Conservation (phyloP, 1,140 invertebrate genomes). For the Hycleus phaleratus region DNA sequence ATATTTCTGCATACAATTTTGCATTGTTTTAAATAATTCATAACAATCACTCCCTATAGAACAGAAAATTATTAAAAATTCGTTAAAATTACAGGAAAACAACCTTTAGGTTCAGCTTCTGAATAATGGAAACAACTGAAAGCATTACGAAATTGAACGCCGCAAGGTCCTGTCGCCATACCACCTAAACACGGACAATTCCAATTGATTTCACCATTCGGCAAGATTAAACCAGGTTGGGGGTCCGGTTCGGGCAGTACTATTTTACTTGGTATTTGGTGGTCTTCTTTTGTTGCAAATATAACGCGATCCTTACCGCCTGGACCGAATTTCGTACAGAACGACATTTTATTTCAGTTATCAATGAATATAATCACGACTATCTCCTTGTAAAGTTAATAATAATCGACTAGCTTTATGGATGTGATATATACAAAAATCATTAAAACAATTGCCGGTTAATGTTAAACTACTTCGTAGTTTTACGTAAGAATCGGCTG, state of each 20-base stretch:
- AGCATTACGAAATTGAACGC: slow-evolving; percentile 83
- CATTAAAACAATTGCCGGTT: slow-evolving; percentile 46
- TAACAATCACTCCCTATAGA: slow-evolving; percentile 75
- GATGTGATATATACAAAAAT: slow-evolving; percentile 48
- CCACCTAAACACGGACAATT: slow-evolving; percentile 93
- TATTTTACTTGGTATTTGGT: slow-evolving; percentile 63
- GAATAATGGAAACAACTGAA: slow-evolving; percentile 94
- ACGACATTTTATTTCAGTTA: slow-evolving; percentile 41
- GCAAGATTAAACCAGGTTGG: slow-evolving; percentile 69
- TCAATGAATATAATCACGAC: slow-evolving; percentile 37
- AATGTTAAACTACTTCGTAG: slow-evolving; percentile 50
- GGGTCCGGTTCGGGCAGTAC: slow-evolving; percentile 63
- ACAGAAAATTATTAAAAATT: slow-evolving; percentile 14
- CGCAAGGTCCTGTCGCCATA: slow-evolving; percentile 93
- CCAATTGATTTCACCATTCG: slow-evolving; percentile 93
- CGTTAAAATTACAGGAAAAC: not conserved
- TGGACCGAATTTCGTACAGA: slow-evolving; percentile 41
- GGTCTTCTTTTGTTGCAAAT: slow-evolving; percentile 75
- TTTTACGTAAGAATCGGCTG: slow-evolving; percentile 47
- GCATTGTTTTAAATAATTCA: slow-evolving; percentile 84
- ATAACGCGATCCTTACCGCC: slow-evolving; percentile 77
- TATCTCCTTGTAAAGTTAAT: slow-evolving; percentile 37
- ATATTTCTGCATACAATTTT: slow-evolving; percentile 84
- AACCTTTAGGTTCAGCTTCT: slow-evolving; percentile 50
- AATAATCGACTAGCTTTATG: slow-evolving; percentile 46